Conservation (phyloP, 2,113 vertebrate genomes). For the Microtus pennsylvanicus region DNA sequence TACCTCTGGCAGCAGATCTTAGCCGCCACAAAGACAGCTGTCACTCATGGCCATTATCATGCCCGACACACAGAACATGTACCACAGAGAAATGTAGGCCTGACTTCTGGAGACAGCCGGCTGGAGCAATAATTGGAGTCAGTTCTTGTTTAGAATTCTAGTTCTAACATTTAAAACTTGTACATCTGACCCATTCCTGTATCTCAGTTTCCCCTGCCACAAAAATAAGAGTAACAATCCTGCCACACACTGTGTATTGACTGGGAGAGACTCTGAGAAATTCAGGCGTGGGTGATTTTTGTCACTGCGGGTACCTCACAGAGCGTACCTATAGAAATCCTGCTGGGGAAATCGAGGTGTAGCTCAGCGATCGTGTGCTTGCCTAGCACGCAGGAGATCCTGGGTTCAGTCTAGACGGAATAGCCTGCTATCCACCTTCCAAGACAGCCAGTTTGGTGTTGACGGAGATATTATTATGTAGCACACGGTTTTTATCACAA, state of each 20-base stretch:
- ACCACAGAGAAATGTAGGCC: neutral
- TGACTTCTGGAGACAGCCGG: neutral
- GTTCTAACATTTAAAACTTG: neutral
- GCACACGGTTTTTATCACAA: neutral
- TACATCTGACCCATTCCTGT: neutral
- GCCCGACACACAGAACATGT: neutral
- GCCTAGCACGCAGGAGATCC: too few relatives aligned
- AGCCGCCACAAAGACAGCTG: neutral
- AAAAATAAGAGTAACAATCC: conserved; percentile 32
- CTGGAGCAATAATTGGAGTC: neutral
- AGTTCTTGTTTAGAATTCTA: neutral
- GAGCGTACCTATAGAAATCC: neutral
- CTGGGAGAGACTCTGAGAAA: neutral
- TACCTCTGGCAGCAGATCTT: neutral
- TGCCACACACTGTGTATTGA: neutral
- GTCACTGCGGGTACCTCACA: neutral
- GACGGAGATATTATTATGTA: too few relatives aligned
- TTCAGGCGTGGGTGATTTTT: neutral
- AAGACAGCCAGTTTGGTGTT: neutral
- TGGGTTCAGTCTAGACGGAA: neutral
- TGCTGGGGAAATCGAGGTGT: too few relatives aligned
- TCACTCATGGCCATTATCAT: neutral
- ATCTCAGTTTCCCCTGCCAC: neutral
- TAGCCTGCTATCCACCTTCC: neutral
- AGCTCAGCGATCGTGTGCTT: neutral